Evolutionary conservation across 2,113 vertebrate species (phyloP).

Genomic region (Mirza zaza): DNA sequence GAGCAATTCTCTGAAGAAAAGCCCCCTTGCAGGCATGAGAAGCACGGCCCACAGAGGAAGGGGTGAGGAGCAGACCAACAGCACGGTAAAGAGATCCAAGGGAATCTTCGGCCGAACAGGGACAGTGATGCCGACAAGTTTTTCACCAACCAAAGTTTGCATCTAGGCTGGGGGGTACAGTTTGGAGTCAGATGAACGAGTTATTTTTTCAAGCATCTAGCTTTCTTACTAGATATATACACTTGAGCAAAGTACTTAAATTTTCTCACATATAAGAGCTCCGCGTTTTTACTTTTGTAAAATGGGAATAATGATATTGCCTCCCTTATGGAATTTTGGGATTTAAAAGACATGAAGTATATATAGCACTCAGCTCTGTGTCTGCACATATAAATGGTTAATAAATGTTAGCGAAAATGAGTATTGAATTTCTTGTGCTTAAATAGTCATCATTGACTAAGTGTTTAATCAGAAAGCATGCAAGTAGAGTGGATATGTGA

Average conservation of each 20-base stretch:
- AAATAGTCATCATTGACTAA: background rate
- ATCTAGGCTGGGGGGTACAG: background rate
- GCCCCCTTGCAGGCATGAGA: fast-evolving
- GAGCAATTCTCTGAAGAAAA: background rate
- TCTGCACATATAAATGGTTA: background rate
- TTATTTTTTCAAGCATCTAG: background rate
- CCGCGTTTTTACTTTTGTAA: background rate
- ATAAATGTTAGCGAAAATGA: background rate
- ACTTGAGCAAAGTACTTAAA: background rate
- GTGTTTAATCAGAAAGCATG: background rate
- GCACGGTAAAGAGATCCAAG: fast-evolving
- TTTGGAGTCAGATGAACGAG: background rate
- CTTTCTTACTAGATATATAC: background rate
- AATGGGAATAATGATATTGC: background rate
- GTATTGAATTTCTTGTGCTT: background rate
- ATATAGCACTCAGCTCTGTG: background rate
- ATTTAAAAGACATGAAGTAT: background rate
- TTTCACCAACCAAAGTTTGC: background rate
- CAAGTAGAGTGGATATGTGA: background rate
- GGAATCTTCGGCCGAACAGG: background rate
- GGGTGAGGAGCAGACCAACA: fast-evolving
- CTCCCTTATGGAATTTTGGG: background rate
- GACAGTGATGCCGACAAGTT: background rate
- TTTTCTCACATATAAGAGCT: background rate
- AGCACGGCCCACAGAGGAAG: too few species aligned